Conservation (phyloP, 2,888 invertebrate genomes). For the Polyommatus icarus region DNA sequence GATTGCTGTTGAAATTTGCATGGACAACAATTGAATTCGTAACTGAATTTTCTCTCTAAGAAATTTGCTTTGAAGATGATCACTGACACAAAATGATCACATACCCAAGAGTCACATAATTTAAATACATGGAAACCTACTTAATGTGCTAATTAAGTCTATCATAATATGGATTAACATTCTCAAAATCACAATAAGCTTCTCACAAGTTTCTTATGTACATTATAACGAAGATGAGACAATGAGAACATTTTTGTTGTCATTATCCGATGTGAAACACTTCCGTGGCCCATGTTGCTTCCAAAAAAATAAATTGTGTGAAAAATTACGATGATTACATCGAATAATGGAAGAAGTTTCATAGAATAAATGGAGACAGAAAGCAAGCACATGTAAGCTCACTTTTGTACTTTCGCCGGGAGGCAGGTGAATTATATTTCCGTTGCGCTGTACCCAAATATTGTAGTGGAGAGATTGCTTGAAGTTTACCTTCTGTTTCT, state of each 20-base stretch:
- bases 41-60: too few species aligned
- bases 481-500: neutral
- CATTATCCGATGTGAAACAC: constrained; percentile 75
- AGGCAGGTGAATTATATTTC: neutral
- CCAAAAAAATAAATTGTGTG: constrained; percentile 78
- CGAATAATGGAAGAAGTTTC: constrained; percentile 71
- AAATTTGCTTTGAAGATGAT: too few species aligned
- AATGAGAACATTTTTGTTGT: constrained; percentile 67
- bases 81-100: too few species aligned
- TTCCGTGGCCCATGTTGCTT: constrained; percentile 58
- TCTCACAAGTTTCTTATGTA: neutral
- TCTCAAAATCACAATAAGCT: neutral
- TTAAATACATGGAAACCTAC: too few species aligned
- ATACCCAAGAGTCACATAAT: neutral
- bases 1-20: neutral
- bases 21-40: constrained; percentile 35
- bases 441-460: neutral
- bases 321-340: constrained; percentile 80
- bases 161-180: neutral
- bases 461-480: neutral
- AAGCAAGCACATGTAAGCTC: neutral
- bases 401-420: neutral
- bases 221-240: constrained; percentile 8
- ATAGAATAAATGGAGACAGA: constrained; percentile 47
- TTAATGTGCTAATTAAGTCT: too few species aligned